These are phyloP conservation scores for Ivindomyrus marchei DNA, from an alignment of 2,113 vertebrate genomes.

Conservation along the genomic window DNA sequence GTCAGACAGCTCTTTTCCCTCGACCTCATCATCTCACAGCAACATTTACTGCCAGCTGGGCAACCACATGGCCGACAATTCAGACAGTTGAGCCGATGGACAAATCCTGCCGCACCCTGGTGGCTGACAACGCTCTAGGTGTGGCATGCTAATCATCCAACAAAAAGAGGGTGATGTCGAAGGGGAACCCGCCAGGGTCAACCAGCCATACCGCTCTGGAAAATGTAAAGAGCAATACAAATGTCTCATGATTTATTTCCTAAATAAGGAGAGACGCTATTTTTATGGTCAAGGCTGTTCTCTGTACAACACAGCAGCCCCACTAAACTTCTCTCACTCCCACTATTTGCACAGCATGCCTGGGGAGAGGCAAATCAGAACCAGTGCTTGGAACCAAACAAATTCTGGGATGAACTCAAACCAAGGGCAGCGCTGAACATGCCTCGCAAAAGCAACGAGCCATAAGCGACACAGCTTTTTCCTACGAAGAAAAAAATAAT, in stretches of 20 bases:
- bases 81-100: not conserved
- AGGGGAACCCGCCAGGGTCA: not conserved
- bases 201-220: not conserved
- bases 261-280: not conserved
- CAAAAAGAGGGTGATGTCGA: not conserved
- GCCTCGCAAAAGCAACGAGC: not conserved
- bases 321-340: not conserved
- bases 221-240: not conserved
- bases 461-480: not conserved
- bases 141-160: not conserved
- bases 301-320: not conserved
- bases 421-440: not conserved
- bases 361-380: not conserved
- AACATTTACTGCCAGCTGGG: not conserved
- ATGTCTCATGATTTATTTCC: not conserved
- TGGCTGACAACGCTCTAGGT: not conserved
- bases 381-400: not conserved
- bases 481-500: not conserved
- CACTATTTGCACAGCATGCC: not conserved
- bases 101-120: not conserved
- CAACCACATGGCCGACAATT: not conserved
- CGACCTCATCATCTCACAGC: not conserved
- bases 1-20: not conserved
- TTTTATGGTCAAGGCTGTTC: not conserved
- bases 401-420: not conserved